Conservation (phyloP, 2,888 invertebrate genomes). For the Chloroclysta siterata region DNA sequence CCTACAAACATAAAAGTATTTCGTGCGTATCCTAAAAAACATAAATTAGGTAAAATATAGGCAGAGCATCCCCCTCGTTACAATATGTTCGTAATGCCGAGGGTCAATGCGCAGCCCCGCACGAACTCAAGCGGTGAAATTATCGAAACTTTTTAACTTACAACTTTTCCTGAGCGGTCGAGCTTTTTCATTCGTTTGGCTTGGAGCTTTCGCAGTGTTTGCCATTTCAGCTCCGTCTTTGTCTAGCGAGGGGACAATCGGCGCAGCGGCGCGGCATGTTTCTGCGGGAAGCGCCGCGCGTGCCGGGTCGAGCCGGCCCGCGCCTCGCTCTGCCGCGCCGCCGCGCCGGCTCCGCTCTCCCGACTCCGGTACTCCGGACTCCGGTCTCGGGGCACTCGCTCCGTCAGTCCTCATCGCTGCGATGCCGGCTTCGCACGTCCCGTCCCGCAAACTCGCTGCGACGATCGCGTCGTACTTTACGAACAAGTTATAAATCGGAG, state of each 20-base stretch:
- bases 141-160: conserved; percentile 83
- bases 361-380: conserved; percentile 25
- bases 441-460: conserved; percentile 60
- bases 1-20: conserved; percentile 78
- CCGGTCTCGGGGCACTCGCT: neutral
- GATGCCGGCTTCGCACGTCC: conserved; percentile 75
- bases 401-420: conserved; percentile 71
- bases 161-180: conserved; percentile 73
- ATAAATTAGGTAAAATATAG: conserved; percentile 83
- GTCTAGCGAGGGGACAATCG: conserved; percentile 53
- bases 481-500: conserved; percentile 78
- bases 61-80: conserved; percentile 81
- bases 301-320: conserved; percentile 61
- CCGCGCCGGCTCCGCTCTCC: conserved; percentile 27
- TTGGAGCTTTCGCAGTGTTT: conserved; percentile 57
- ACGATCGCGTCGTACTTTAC: conserved; percentile 73
- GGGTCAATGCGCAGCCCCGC: conserved; percentile 78
- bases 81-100: conserved; percentile 80
- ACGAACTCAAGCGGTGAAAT: conserved; percentile 72
- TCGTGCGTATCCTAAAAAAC: conserved; percentile 82
- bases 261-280: conserved; percentile 23
- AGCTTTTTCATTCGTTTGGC: conserved; percentile 65
- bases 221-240: conserved; percentile 60
- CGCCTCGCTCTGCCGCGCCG: conserved; percentile 21
- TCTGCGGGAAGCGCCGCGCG: conserved; percentile 45